Conservation (phyloP, 2,113 vertebrate species). For the Hemiscyllium ocellatum region DNA sequence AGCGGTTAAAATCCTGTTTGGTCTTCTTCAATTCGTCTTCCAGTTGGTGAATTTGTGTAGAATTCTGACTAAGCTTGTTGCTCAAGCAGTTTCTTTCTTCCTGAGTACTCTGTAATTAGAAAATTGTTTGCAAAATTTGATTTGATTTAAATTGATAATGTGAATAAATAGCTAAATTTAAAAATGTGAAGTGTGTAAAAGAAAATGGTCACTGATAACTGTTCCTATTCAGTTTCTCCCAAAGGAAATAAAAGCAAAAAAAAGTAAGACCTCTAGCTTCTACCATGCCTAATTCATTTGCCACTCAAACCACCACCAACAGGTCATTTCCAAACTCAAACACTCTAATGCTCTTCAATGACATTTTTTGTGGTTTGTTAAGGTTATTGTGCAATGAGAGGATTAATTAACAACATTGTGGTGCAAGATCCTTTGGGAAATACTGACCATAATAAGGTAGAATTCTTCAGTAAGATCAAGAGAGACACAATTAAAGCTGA, state of each 20-base stretch:
- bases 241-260: not conserved
- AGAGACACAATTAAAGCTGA: too few species aligned
- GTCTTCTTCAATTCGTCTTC: slow-evolving; percentile 65
- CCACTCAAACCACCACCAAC: not conserved
- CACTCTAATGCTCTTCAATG: not conserved
- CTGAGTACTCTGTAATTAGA: slow-evolving; percentile 62
- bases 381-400: too few species aligned
- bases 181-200: not conserved
- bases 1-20: slow-evolving; percentile 64
- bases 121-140: not conserved
- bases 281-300: not conserved
- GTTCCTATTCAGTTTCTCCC: not conserved
- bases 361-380: too few species aligned
- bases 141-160: not conserved
- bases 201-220: not conserved
- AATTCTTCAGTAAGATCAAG: too few species aligned
- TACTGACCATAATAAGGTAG: too few species aligned
- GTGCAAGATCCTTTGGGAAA: too few species aligned
- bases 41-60: slow-evolving; percentile 56
- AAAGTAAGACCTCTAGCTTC: too few species aligned
- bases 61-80: slow-evolving; percentile 64
- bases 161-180: slow-evolving; percentile 1
- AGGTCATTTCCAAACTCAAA: not conserved
- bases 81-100: slow-evolving; percentile 59
- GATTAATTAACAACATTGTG: too few species aligned